Conservation (phyloP, 2,888 invertebrate species). For the Caradrina clavipalpis region DNA sequence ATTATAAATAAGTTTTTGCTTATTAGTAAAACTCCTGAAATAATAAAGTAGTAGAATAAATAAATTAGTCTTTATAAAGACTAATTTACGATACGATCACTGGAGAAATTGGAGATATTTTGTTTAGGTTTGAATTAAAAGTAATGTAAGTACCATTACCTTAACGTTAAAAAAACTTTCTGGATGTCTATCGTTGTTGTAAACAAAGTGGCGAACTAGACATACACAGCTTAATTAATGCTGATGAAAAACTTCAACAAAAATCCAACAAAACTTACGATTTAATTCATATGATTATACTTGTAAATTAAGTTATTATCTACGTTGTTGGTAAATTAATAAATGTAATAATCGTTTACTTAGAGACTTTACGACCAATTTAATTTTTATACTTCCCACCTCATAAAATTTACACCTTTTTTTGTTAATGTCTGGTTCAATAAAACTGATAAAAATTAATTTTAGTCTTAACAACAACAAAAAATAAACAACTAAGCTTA, state of each 20-base stretch:
- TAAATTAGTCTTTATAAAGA: background rate
- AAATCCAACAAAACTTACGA: background rate
- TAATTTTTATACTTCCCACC: conserved; percentile 27
- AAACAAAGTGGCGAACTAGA: too few species aligned
- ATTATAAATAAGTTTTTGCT: too few species aligned
- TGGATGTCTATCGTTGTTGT: too few species aligned
- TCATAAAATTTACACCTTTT: conserved; percentile 38
- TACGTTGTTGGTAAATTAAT: conserved; percentile 1
- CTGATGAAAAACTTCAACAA: background rate
- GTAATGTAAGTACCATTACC: too few species aligned
- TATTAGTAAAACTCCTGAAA: background rate
- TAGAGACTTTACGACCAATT: conserved; percentile 35
- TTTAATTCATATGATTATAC: conserved; percentile 4
- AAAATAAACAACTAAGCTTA: background rate
- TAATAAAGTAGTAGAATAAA: background rate
- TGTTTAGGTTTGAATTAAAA: too few species aligned
- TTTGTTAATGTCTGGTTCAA: conserved; percentile 27
- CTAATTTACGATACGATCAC: background rate
- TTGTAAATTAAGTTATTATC: conserved; percentile 21
- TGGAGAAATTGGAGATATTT: too few species aligned
- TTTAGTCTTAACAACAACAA: conserved; percentile 3
- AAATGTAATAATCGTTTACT: conserved; percentile 17
- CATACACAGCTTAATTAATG: too few species aligned
- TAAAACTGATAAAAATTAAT: conserved; percentile 13
- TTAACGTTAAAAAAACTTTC: too few species aligned